Evolutionary conservation across 2,888 invertebrate species (phyloP).

Genomic region (Sthenelais limicola): DNA sequence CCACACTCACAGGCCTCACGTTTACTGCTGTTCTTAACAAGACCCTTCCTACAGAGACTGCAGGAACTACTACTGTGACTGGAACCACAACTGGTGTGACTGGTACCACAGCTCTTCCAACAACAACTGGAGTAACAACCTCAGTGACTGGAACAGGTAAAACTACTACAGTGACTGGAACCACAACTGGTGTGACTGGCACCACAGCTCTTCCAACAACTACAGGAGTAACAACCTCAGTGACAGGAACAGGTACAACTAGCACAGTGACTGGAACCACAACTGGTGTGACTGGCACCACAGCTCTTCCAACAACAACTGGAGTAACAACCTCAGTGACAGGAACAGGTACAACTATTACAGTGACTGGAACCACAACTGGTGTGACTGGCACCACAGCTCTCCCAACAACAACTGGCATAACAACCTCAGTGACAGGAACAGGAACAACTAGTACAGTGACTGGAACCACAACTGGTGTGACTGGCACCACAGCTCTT

Average conservation of each 20-base stretch:
- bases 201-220: background rate
- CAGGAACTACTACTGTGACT: background rate
- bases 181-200: background rate
- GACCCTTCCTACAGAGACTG: background rate
- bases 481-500: background rate
- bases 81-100: background rate
- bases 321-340: too few relatives aligned
- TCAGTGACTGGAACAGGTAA: background rate
- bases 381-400: background rate
- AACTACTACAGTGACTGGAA: slow-evolving; percentile 9
- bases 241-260: background rate
- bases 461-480: background rate
- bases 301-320: too few relatives aligned
- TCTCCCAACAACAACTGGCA: background rate
- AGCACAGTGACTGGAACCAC: background rate
- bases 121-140: too few relatives aligned
- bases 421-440: background rate
- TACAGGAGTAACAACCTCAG: too few relatives aligned
- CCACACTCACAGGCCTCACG: background rate
- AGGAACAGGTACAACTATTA: background rate
- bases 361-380: background rate
- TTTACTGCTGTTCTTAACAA: background rate
- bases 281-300: too few relatives aligned
- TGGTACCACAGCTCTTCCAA: too few relatives aligned
- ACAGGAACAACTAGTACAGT: slow-evolving; percentile 10